These are phyloP conservation scores for Mirounga angustirostris DNA, from an alignment of 2,113 vertebrate species.

Conservation along the genomic window DNA sequence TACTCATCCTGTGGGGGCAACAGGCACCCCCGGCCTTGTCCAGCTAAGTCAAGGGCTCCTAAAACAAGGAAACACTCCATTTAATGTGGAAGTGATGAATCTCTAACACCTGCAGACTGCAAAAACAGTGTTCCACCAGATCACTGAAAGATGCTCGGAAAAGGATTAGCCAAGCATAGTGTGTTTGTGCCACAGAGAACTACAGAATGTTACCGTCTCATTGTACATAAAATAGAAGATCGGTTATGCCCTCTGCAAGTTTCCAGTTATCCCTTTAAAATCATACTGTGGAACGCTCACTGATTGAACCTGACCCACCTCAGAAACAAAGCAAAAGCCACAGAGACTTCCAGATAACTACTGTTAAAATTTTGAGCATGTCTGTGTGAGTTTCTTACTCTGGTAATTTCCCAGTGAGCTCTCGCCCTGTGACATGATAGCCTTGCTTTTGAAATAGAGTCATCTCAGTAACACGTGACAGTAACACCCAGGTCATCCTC, in stretches of 20 bases:
- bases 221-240: too few species aligned
- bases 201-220: fast-evolving
- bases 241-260: neutral
- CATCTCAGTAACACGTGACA: conserved; percentile 46
- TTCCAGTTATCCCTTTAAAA: neutral
- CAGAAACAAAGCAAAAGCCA: neutral
- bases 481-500: conserved; percentile 64
- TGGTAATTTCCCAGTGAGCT: conserved; percentile 21
- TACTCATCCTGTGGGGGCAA: neutral
- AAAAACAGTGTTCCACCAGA: neutral
- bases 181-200: neutral
- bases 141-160: neutral
- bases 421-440: neutral
- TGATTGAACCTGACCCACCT: too few species aligned
- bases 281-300: neutral
- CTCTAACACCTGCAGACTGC: neutral
- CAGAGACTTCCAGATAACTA: neutral
- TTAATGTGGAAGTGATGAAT: neutral
- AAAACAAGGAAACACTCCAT: neutral
- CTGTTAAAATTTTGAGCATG: neutral
- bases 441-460: conserved; percentile 51
- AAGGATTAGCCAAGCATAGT: fast-evolving
- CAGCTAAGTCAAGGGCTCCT: neutral
- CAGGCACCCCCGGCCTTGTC: too few species aligned
- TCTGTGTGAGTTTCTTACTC: neutral